Conservation (phyloP, 1,140 invertebrate species). For the Nilaparvata lugens region DNA sequence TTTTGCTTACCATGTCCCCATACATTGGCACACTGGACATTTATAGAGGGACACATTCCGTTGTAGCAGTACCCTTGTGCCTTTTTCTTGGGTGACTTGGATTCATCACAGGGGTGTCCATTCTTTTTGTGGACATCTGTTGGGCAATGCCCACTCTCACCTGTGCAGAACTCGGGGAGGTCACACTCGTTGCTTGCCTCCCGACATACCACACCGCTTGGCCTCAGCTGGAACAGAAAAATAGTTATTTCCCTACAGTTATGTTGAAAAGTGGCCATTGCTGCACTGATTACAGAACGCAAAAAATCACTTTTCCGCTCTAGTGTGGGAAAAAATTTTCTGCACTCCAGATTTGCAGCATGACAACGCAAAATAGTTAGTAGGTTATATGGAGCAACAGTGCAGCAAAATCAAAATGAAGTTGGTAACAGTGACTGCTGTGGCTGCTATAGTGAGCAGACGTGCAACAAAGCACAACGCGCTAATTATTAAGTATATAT, state of each 20-base stretch:
- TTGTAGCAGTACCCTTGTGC: constrained; percentile 73
- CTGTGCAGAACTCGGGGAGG: constrained; percentile 83
- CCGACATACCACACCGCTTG: constrained; percentile 68
- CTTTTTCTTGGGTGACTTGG: constrained; percentile 32
- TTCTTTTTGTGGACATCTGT: constrained; percentile 83
- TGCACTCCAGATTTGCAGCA: too few relatives aligned
- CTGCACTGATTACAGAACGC: too few relatives aligned
- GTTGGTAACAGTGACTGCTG: too few relatives aligned
- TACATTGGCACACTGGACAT: constrained; percentile 78
- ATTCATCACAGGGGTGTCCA: constrained; percentile 63
- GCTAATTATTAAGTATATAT: too few relatives aligned
- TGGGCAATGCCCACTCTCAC: constrained; percentile 78
- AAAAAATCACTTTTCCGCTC: too few relatives aligned
- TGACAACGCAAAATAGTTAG: too few relatives aligned
- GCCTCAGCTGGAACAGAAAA: constrained; percentile 50
- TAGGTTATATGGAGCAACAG: too few relatives aligned
- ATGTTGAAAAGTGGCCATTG: constrained; percentile 18
- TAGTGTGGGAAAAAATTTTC: too few relatives aligned
- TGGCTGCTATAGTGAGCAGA: too few relatives aligned
- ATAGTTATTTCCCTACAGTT: too few relatives aligned
- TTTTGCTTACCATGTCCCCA: constrained; percentile 73
- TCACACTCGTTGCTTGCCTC: constrained; percentile 85
- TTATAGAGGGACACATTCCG: constrained; percentile 79
- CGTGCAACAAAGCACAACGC: too few relatives aligned
- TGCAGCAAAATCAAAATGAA: too few relatives aligned